These are phyloP conservation scores for Hypothenemus hampei DNA, from an alignment of 1,140 invertebrate species.

Conservation along the genomic window DNA sequence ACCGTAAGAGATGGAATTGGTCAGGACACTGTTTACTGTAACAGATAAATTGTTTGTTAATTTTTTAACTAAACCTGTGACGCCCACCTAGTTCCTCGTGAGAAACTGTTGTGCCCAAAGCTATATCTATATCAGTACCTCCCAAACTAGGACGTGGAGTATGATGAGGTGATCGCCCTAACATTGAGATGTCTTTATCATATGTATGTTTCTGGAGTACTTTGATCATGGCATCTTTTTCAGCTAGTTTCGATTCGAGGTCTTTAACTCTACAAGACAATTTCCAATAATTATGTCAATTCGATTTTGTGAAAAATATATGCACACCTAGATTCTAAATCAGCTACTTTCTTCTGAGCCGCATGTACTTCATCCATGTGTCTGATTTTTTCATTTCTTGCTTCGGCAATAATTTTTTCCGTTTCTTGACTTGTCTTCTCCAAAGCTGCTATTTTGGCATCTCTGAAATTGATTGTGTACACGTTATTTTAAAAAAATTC, in stretches of 20 bases:
- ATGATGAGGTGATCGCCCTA: conserved; percentile 49
- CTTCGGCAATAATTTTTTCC: conserved; percentile 82
- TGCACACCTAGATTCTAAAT: conserved; percentile 70
- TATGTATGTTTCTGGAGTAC: conserved; percentile 78
- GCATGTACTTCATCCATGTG: conserved; percentile 83
- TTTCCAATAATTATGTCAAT: not conserved
- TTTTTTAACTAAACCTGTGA: not conserved
- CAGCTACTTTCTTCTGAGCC: conserved; percentile 76
- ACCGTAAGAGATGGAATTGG: conserved; percentile 54
- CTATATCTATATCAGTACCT: conserved; percentile 46
- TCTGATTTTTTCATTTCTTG: conserved; percentile 76
- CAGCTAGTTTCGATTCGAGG: conserved; percentile 80
- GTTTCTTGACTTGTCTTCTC: conserved; percentile 81
- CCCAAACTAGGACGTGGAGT: conserved; percentile 51
- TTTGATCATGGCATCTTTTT: conserved; percentile 85
- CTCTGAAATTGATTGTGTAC: conserved; percentile 51
- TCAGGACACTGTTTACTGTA: conserved; percentile 54
- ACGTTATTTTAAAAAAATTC: conserved; percentile 3
- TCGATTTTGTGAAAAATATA: not conserved
- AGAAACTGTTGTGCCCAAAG: conserved; percentile 43
- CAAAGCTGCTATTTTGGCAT: conserved; percentile 79
- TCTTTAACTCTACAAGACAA: conserved; percentile 66
- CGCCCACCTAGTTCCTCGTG: conserved; percentile 49
- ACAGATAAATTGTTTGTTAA: not conserved
- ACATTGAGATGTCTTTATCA: conserved; percentile 58